Base-by-base conservation (phyloP, 2,797 vertebrate genomes). In the Vireo griseus region DNA sequence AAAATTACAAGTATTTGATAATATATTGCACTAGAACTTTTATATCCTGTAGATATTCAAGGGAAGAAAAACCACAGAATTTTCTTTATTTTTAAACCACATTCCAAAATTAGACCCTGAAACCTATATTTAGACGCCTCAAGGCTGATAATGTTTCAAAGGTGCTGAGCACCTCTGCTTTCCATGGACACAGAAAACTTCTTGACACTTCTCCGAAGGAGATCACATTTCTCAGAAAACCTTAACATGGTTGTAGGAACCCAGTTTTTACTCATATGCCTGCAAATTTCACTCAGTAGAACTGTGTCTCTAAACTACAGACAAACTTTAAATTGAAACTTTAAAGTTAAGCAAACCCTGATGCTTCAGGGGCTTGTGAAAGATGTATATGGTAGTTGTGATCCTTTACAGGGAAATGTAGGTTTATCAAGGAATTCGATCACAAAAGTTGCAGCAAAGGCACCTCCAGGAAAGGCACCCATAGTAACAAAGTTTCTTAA, bases 141-240 rank as follows among this genome's bases (percentile, higher is more conserved):
- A 44, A 59, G 40, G 48, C 44, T 93, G 74, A 45, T 48, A 63
- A 26, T 63, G 48, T 79, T 91, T 91, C 86, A 85, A 73, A 94
- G 74, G 16, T 71, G 21, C 18, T 52, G 26, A 93, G 67, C 29
- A 79, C 48, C 69, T 79, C 63, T 82, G 72, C 81, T 92, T 93
- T 94, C 92, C 81, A 61, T 44, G 47, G 48, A 72, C 77, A 76
- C 55, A 85, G 62, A 86, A 82, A 86, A 33, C 6, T 69, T 58
- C 66, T 95, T 4, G 2, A 54, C 33, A 2, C 33, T 51, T 62
- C 35, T 75, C 25, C 78, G 67, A 90, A 86, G 73, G 62, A 94
- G 40, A 69, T 91, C 48, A 69, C 44, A 3, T 14, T 96, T 95
- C 92, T 95, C 91, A 91, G 94, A 93, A 95, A 58, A 33, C 16